Percentiles rank a stretch among this genome's conserved stretches.
These are phyloP conservation scores for Sarotherodon lohbergeri DNA, from an alignment of 2,113 vertebrate species.

Conservation along the genomic window DNA sequence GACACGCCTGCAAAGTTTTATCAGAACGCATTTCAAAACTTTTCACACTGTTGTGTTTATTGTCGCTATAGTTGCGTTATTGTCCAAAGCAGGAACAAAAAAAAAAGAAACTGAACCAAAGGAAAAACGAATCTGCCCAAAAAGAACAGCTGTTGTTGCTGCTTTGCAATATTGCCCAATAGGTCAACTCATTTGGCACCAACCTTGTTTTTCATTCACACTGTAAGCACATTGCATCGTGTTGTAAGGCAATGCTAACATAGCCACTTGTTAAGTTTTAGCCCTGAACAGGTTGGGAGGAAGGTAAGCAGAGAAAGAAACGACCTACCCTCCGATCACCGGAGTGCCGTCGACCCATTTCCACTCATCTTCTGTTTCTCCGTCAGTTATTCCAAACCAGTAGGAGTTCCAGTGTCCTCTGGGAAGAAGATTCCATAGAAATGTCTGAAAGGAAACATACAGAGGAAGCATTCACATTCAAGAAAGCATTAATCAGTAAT, in stretches of 20 bases:
- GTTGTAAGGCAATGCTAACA: not conserved
- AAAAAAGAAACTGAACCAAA: not conserved
- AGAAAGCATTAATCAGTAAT: not conserved
- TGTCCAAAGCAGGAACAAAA: not conserved
- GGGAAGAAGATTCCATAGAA: slow-evolving; percentile 65
- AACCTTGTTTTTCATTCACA: not conserved
- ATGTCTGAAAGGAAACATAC: slow-evolving; percentile 39
- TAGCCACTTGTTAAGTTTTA: fast-evolving
- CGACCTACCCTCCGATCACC: slow-evolving; percentile 52
- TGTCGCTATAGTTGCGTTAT: fast-evolving
- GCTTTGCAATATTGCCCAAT: not conserved
- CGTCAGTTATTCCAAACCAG: slow-evolving; percentile 71
- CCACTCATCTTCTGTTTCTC: slow-evolving; percentile 58
- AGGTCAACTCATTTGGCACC: not conserved
- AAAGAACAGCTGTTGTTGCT: not conserved
- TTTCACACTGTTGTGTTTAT: not conserved
- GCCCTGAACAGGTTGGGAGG: not conserved
- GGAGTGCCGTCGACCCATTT: slow-evolving; percentile 66
- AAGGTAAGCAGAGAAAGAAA: not conserved
- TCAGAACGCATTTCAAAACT: not conserved
- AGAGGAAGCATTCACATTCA: not conserved
- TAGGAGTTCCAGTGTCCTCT: slow-evolving; percentile 68
- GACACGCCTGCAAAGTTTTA: not conserved
- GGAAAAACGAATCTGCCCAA: fast-evolving
- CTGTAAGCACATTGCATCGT: not conserved